Base-by-base conservation (phyloP, 2,888 invertebrate genomes). In the Priocnemis perturbator region DNA sequence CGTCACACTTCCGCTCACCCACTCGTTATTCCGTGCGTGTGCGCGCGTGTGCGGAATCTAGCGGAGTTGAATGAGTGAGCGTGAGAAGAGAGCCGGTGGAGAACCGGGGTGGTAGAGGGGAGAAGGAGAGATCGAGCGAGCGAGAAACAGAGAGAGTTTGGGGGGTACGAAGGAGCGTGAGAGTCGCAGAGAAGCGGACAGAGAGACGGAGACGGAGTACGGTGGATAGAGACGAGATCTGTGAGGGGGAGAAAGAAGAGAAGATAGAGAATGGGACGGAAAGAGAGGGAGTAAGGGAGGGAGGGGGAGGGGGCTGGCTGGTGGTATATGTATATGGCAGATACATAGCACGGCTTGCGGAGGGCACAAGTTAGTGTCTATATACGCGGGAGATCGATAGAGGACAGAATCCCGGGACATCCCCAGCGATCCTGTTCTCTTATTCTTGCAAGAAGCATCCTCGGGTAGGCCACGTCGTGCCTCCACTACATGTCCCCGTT, bases 361-460 rank as follows among this genome's bases (percentile, higher is more conserved):
- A 86, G 85, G 85, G 86, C 85, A 86, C 87, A 85, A 86, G 86
- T 86, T 87, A 86, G 86, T 85, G 85, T 86, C 85, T 87, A 86
- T 87, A 86, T 86, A 83, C 83, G 81, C 82, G 74, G 72, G 84
- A 87, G 87, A 87, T 87, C 87, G 87, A 87, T 87, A 87, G 87
- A 87, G 87, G 87, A 87, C 87, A 87, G 87, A 87, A 87, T 87
- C 87, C 87, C 87, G 87, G 87, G 87, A 86, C 87, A 87, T 87
- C 87, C 87, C 87, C 86, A 87, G 87, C 86, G 85, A 87, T 87
- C 86, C 86, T 87, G 87, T 87, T 87, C 87, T 87, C 87, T 87
- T 87, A 87, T 87, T 87, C 87, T 87, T 86, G 87, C 87, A 87
- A 87, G 87, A 87, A 87, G 84, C 87, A 83, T 85, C 79, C 84